A percentile compares a stretch with the other conserved stretches of the same genome.
Conservation (phyloP, 2,888 invertebrate genomes). For the Diarsia rubi region DNA sequence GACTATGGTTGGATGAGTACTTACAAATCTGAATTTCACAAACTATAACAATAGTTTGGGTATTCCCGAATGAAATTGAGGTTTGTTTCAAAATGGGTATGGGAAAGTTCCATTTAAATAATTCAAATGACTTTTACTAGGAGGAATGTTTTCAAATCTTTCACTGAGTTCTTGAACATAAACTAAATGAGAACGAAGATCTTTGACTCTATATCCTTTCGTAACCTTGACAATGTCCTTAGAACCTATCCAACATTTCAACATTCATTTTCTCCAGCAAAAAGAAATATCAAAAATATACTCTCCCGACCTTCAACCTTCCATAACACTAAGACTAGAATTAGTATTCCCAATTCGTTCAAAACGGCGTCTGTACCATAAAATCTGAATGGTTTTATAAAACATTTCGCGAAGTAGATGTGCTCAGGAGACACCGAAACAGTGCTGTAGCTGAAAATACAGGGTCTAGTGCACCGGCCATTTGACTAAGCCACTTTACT, state of each 20-base stretch:
- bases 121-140: too few species aligned
- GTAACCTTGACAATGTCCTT: neutral
- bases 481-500: conserved; percentile 81
- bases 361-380: conserved; percentile 45
- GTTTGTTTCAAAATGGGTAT: neutral
- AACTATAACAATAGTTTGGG: neutral
- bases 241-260: conserved; percentile 4
- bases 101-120: neutral
- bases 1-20: neutral
- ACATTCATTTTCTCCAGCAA: conserved; percentile 4
- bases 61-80: neutral
- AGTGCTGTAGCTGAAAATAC: conserved; percentile 52
- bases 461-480: conserved; percentile 73
- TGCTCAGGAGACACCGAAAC: conserved; percentile 53
- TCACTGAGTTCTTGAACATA: neutral
- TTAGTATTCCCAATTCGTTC: conserved; percentile 60
- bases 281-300: conserved; percentile 33
- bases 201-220: neutral
- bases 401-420: conserved; percentile 54
- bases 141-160: neutral
- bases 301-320: conserved; percentile 47
- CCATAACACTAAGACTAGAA: conserved; percentile 41
- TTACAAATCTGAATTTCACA: neutral
- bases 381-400: conserved; percentile 61
- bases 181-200: neutral